Base-by-base conservation (phyloP, 2,113 vertebrate species). In the Dipodomys ordii region DNA sequence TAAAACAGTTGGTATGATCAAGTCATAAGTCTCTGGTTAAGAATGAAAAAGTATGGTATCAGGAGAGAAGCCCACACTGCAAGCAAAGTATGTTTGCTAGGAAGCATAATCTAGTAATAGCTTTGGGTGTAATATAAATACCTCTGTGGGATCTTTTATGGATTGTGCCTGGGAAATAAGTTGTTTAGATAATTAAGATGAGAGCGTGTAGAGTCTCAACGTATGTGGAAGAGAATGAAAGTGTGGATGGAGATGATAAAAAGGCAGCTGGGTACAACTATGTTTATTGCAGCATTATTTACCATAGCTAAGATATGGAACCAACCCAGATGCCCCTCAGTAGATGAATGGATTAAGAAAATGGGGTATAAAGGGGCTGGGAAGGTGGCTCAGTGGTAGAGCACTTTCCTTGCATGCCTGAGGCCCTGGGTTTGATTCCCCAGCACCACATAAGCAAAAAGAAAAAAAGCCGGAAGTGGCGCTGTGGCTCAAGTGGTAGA, bases 1-100 rank as follows among this genome's bases (percentile, higher is more conserved):
- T 69, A 85, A 84, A 82, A 92, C 46, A 67, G 44, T 64, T 32
- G 69, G 12, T 74, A 27, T 83, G 35, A 87, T 76, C 85, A n/a
- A 83, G 76, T 91, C 44, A 93, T 25, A 71, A 77, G n/a, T 73
- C 35, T 80, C 82, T 92, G 49, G 44, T 49, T 8, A 44, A 90
- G 67, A 82, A 67, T 72, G 72, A 83, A 12, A 80, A 71, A 32
- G 28, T 39, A 28, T 28, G 15, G 3, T 28, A 85, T 72, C 30
- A 60, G 4, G 23, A 62, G 16, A 57, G 69, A 57, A 18, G 32
- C 80, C 22, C 64, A 64, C 46, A 60, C 6, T 44, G 35, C n/a
- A 1, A 69, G 15, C 78, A 88, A 39, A 44, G 20, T 27, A 4
- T 67, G 1, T 90, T 93, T 49, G 11, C 82, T 74, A 28, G 7